A percentile compares a stretch with the other conserved stretches of the same genome.
phyloP scores from a whole-genome alignment of 2,113 vertebrate genomes.

The Serilophus lunatus region DNA sequence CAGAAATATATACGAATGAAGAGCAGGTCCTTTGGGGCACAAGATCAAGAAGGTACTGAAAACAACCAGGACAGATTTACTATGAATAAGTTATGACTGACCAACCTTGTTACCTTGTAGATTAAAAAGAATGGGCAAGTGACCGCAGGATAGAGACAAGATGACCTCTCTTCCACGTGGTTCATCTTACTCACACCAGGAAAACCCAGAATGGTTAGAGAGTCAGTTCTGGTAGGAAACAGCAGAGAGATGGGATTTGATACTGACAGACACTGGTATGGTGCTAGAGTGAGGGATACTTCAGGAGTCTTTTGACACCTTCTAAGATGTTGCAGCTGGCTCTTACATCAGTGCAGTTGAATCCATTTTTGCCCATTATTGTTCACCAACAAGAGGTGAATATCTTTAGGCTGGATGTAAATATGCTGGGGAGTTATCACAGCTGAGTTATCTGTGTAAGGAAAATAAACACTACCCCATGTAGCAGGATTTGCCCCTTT shows the following conservation, averaged over 20 bases:
- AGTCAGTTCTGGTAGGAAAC: background rate
- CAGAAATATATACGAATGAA: background rate
- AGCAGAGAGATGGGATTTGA: background rate
- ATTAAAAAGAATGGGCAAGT: background rate
- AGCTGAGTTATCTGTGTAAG: too few species aligned
- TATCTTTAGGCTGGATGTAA: too few species aligned
- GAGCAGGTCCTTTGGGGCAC: background rate
- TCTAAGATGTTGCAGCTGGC: background rate
- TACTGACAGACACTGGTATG: background rate
- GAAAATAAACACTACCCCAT: too few species aligned
- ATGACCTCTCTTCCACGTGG: background rate
- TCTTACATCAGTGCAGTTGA: too few species aligned
- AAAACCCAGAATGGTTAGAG: background rate
- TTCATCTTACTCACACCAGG: background rate
- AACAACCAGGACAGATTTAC: background rate
- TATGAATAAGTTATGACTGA: background rate
- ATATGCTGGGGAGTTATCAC: too few species aligned
- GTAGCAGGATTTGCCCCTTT: too few species aligned
- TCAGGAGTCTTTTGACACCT: background rate
- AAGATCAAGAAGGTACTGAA: background rate
- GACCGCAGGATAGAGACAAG: background rate
- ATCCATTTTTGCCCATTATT: too few species aligned
- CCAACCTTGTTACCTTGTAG: too few species aligned
- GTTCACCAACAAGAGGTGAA: too few species aligned
- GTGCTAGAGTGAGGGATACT: background rate